A percentile compares a stretch with the other conserved stretches of the same genome.
Conservation (phyloP, 2,113 vertebrate genomes). For the Pipra filicauda region DNA sequence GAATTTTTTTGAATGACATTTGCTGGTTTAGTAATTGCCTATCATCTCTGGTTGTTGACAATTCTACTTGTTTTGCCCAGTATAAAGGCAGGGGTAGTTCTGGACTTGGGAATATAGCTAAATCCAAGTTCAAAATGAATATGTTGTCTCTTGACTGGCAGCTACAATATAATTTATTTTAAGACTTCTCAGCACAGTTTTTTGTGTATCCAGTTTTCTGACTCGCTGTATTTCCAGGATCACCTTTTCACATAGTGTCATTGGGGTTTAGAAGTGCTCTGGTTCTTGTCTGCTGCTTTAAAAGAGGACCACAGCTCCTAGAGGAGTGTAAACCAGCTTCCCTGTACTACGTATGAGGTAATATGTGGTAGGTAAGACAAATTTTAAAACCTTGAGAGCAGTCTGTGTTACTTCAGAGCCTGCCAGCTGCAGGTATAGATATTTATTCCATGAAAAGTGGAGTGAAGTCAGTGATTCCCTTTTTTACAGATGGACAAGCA, state of each 20-base stretch:
- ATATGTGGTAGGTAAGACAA: neutral
- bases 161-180: neutral
- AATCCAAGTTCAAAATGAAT: neutral
- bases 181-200: neutral
- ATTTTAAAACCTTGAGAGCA: neutral
- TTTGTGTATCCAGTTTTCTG: neutral
- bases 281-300: neutral
- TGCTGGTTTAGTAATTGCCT: neutral
- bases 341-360: neutral
- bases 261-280: neutral
- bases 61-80: neutral
- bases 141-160: neutral
- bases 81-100: neutral
- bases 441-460: neutral
- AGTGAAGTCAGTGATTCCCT: neutral
- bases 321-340: neutral
- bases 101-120: neutral
- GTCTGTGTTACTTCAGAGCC: neutral
- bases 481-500: neutral
- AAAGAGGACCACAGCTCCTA: neutral
- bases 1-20: neutral
- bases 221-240: rapidly evolving
- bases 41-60: neutral
- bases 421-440: neutral
- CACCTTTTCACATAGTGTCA: neutral